These are phyloP conservation scores for Poeciliopsis retropinna DNA, from an alignment of 2,113 vertebrate species.

Conservation along the genomic window DNA sequence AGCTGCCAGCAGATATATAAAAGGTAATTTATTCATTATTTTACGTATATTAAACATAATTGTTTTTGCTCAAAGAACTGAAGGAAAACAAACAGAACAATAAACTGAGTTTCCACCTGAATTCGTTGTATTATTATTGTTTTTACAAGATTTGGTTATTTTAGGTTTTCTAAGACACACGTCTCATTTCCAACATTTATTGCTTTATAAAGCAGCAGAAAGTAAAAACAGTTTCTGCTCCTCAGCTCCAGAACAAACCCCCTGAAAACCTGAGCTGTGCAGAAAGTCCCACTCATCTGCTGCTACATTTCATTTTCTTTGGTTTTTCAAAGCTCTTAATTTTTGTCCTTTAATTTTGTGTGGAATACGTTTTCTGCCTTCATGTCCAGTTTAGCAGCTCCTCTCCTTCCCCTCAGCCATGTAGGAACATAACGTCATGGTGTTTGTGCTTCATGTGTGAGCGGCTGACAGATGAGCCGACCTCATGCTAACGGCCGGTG, in stretches of 20 bases:
- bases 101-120: too few species aligned
- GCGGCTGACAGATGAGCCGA: constrained; percentile 44
- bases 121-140: neutral
- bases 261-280: too few species aligned
- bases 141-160: neutral
- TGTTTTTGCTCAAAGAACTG: neutral
- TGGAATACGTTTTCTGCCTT: neutral
- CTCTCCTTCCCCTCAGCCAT: constrained; percentile 14
- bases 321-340: neutral
- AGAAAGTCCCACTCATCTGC: too few species aligned
- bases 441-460: constrained; percentile 23
- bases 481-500: constrained; percentile 39
- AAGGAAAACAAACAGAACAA: too few species aligned
- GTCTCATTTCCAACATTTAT: neutral
- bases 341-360: neutral
- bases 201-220: neutral
- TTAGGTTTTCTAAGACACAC: neutral
- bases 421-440: neutral
- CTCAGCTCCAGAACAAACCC: too few species aligned
- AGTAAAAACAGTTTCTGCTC: too few species aligned
- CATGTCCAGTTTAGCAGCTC: constrained; percentile 8
- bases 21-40: neutral
- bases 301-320: neutral
- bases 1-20: neutral
- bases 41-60: neutral